A percentile compares a stretch with the other conserved stretches of the same genome.
phyloP scores from a whole-genome alignment of 2,113 vertebrate species.

The Bathybates hornii region DNA sequence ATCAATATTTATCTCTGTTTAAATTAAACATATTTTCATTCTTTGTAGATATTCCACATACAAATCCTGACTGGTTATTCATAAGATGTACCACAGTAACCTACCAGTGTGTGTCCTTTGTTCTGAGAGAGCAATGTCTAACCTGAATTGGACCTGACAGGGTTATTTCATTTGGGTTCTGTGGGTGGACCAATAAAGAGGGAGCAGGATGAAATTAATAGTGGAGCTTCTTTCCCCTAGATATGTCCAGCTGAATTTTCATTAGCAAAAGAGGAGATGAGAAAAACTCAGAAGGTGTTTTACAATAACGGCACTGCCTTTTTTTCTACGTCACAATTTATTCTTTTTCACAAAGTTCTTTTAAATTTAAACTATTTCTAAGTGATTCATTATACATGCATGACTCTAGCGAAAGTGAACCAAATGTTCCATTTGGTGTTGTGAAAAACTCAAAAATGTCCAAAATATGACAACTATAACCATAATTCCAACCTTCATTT shows the following conservation, averaged over 20 bases:
- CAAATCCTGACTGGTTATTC: conserved; percentile 3
- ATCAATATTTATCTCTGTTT: neutral
- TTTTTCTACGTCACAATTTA: neutral
- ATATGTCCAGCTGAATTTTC: conserved; percentile 45
- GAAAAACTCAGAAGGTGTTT: conserved; percentile 5
- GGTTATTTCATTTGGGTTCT: conserved; percentile 65
- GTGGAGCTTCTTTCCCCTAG: conserved; percentile 38
- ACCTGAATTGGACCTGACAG: conserved; percentile 57
- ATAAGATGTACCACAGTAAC: neutral
- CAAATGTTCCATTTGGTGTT: neutral
- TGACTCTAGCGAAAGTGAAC: neutral
- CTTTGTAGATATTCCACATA: neutral
- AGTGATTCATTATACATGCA: neutral
- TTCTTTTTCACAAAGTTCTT: neutral
- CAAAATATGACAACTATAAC: neutral
- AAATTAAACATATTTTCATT: neutral
- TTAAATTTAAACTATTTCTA: neutral
- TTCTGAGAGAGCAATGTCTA: conserved; percentile 43
- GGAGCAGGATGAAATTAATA: conserved; percentile 53
- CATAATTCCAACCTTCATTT: neutral
- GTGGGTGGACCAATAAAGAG: conserved; percentile 57
- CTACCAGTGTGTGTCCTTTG: conserved; percentile 31
- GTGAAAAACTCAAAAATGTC: neutral
- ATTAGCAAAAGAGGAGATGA: conserved; percentile 31
- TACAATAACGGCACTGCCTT: neutral